Conservation (phyloP, 2,888 invertebrate genomes). For the Platycnemis pennipes region DNA sequence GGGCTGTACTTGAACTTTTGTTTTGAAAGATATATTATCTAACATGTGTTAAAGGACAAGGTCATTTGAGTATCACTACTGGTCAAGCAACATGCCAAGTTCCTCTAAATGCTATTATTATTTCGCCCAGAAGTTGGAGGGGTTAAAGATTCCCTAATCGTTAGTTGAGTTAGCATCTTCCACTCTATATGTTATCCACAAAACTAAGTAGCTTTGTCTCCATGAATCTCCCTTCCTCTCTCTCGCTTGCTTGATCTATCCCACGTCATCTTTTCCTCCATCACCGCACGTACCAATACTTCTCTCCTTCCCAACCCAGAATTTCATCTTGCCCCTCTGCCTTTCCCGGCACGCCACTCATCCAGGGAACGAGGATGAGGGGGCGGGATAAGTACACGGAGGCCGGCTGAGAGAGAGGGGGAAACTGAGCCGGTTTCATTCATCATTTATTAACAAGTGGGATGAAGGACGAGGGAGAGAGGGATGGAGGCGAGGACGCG, state of each 20-base stretch:
- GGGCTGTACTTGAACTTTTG: too few relatives aligned
- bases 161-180: too few relatives aligned
- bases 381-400: not conserved
- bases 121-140: too few relatives aligned
- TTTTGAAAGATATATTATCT: too few relatives aligned
- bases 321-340: not conserved
- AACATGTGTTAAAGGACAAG: too few relatives aligned
- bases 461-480: not conserved
- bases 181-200: too few relatives aligned
- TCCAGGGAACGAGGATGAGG: not conserved
- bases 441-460: constrained; percentile 56
- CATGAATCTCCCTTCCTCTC: too few relatives aligned
- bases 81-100: too few relatives aligned
- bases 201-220: too few relatives aligned
- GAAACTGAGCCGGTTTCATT: constrained; percentile 38
- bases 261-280: not conserved
- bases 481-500: not conserved
- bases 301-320: not conserved
- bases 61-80: too few relatives aligned
- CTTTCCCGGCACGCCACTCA: not conserved
- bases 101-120: too few relatives aligned
- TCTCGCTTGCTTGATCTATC: not conserved
- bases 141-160: too few relatives aligned
- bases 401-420: not conserved
- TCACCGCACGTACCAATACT: not conserved